Evolutionary conservation across 2,113 vertebrate species (phyloP).

Genomic region (Pseudorasbora parva): DNA sequence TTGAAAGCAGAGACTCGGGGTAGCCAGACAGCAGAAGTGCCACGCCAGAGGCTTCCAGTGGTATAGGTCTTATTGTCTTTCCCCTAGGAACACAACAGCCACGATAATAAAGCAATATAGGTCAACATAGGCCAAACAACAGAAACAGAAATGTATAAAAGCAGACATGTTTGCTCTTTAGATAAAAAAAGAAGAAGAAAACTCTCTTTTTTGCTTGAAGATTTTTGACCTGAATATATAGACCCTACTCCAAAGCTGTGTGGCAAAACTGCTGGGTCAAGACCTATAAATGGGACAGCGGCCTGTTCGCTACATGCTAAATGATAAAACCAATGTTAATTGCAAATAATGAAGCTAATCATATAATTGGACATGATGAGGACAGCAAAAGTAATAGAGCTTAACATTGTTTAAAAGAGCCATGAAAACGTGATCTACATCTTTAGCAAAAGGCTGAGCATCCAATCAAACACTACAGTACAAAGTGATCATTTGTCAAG

Average conservation of each 20-base stretch:
- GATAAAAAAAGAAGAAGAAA: neutral
- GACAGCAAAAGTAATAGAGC: neutral
- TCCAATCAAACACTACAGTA: neutral
- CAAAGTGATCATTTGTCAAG: neutral
- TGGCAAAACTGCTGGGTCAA: neutral
- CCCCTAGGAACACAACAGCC: slow-evolving; percentile 59
- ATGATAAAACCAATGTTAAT: neutral
- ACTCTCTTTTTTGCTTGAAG: neutral
- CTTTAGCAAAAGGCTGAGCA: neutral
- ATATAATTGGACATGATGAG: neutral
- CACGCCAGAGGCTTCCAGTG: slow-evolving; percentile 44
- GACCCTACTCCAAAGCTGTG: neutral
- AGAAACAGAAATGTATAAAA: slow-evolving; percentile 62
- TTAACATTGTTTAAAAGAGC: neutral
- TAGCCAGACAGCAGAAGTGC: slow-evolving; percentile 44
- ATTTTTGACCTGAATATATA: neutral
- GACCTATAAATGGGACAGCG: neutral
- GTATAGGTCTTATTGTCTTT: slow-evolving; percentile 53
- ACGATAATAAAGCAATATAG: slow-evolving; percentile 61
- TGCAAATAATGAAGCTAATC: neutral
- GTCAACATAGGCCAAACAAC: slow-evolving; percentile 66
- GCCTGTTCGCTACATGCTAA: neutral
- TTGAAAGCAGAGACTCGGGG: slow-evolving; percentile 40
- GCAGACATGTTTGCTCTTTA: neutral
- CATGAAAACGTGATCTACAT: neutral